These are phyloP conservation scores for Tribolium madens DNA, from an alignment of 1,140 invertebrate genomes.

Conservation along the genomic window DNA sequence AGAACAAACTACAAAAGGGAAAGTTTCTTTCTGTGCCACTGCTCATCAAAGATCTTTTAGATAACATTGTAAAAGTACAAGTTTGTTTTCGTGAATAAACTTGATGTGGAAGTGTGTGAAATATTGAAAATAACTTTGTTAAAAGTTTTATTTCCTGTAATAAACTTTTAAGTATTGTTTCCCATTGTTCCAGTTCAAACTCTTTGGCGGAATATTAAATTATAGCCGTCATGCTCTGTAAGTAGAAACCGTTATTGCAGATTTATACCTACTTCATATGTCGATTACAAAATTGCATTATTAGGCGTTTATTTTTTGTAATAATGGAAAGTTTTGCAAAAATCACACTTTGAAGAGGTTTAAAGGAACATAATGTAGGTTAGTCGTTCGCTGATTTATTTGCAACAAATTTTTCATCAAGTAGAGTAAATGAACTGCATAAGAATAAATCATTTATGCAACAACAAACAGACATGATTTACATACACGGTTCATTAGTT, in stretches of 20 bases:
- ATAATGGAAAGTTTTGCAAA: not conserved
- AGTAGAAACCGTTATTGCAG: conserved; percentile 36
- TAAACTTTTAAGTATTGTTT: conserved; percentile 33
- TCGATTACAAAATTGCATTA: not conserved
- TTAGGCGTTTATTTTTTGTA: not conserved
- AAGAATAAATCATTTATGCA: conserved; percentile 16
- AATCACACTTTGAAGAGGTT: not conserved
- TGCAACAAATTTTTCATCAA: not conserved
- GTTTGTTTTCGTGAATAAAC: conserved; percentile 31
- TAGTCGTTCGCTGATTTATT: not conserved
- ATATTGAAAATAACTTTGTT: conserved; percentile 43
- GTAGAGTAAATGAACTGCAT: not conserved
- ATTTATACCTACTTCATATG: not conserved
- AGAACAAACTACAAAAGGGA: conserved; percentile 43
- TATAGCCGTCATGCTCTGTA: conserved; percentile 28
- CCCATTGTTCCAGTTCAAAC: conserved; percentile 1
- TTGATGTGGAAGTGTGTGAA: conserved; percentile 32
- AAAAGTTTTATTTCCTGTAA: conserved; percentile 38
- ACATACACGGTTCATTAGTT: conserved; percentile 14
- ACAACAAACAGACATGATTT: conserved; percentile 1
- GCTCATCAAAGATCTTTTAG: conserved; percentile 37
- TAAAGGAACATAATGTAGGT: not conserved
- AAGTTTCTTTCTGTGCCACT: conserved; percentile 42
- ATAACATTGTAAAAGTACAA: conserved; percentile 38
- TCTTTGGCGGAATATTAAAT: conserved; percentile 10